Evolutionary conservation across 2,888 invertebrate species (phyloP), one percentile per base, ranked within the genome.

Genomic region (Eugnorisma glareosa): DNA sequence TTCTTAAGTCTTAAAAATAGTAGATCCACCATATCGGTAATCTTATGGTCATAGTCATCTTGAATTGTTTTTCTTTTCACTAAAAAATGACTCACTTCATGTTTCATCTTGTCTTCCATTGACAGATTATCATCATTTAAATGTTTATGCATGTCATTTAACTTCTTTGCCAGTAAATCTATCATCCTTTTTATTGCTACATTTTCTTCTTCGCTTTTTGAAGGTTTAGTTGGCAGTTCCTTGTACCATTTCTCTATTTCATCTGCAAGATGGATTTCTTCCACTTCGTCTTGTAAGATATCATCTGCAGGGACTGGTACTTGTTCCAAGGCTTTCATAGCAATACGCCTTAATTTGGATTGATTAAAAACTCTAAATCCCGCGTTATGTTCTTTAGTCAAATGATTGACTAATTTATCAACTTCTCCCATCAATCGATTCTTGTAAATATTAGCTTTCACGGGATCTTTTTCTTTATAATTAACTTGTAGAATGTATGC

Each of bases 161-260:
- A 80, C 81, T 90, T 91, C 71, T 90, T 90, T 8, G 91, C 89
- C 21, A 94, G 77, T 51, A 89, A 72, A 10, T 85, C 92, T 31
- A 86, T 91, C 76, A 90, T 89, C 69, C 89, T 82, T 48, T 89
- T 90, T 75, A 86, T 90, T 59, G 89, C 86, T 21, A 91, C 72
- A 21, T 82, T 83, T 48, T 92, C 89, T 45, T 79, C 72, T 54
- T 86, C 84, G 43, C 89, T 89, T 48, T 81, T 63, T 51, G 87
- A 79, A 51, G 87, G 81, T 24, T 73, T 57, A 0, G 90, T 78
- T 11, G 93, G 93, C 57, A 94, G 86, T 70, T 90, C 89, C 40
- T 85, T 88, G 77, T 92, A 92, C 93, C 94, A 94, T 66, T 92
- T 86, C 37, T 93, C 92, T 24, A 95, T 89, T 85, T 94, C 94